phyloP scores from a whole-genome alignment of 2,797 vertebrate genomes.

The Gallinago stenura region DNA sequence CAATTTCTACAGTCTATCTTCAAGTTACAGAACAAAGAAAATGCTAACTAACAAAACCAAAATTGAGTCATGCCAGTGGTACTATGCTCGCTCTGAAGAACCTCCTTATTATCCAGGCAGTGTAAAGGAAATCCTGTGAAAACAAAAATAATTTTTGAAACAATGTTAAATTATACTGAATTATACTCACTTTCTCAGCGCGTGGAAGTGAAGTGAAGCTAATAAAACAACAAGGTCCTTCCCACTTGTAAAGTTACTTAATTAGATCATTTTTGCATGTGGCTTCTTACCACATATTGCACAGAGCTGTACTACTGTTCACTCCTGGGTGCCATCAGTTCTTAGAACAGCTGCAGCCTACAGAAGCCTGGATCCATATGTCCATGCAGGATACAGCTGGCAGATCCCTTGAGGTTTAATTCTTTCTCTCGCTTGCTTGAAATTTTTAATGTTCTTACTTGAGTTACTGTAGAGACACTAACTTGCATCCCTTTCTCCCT shows the following conservation, averaged over 20 bases:
- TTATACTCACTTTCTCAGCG: neutral
- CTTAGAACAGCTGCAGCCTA: neutral
- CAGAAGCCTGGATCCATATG: neutral
- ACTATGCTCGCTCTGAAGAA: neutral
- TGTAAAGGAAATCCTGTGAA: neutral
- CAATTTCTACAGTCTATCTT: neutral
- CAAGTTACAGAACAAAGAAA: slow-evolving; percentile 31
- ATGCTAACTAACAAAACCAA: neutral
- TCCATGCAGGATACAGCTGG: neutral
- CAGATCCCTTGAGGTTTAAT: neutral
- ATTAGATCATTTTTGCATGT: neutral
- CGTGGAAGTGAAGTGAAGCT: neutral
- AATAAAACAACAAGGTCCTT: neutral
- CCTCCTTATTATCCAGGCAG: neutral
- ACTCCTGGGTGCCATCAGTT: neutral
- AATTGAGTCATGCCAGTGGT: neutral
- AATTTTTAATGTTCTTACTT: neutral
- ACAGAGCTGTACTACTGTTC: neutral
- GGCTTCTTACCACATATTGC: neutral
- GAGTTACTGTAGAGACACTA: neutral
- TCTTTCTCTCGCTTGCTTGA: neutral
- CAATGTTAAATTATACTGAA: neutral
- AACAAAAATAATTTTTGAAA: neutral
- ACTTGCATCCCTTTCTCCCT: neutral
- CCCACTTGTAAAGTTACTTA: neutral